These are phyloP conservation scores for Tapirus indicus DNA, from an alignment of 2,797 vertebrate species.

Conservation along the genomic window DNA sequence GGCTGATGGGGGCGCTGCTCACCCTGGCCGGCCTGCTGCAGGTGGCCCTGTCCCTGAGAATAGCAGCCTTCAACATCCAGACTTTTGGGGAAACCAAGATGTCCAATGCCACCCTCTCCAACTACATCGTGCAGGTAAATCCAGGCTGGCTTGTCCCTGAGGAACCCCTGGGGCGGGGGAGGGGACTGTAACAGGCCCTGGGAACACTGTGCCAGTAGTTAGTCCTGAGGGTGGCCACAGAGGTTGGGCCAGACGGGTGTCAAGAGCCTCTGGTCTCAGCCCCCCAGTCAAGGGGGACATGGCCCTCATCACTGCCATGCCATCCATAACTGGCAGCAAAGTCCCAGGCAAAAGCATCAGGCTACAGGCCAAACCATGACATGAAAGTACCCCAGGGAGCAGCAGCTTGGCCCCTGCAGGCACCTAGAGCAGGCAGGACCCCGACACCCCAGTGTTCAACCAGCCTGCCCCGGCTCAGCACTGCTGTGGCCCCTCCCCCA, in stretches of 20 bases:
- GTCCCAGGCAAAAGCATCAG: too few species aligned
- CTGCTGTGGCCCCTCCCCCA: conserved; percentile 70
- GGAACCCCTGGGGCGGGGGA: neutral
- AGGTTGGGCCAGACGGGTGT: too few species aligned
- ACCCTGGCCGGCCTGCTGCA: conserved; percentile 75
- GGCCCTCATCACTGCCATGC: neutral
- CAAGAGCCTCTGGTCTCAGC: neutral
- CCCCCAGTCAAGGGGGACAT: neutral
- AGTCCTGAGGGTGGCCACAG: neutral
- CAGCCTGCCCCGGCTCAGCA: rapidly evolving
- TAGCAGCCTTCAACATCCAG: conserved; percentile 88
- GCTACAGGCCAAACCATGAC: neutral
- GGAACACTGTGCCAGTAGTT: neutral
- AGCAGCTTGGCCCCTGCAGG: neutral
- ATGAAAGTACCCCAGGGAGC: rapidly evolving
- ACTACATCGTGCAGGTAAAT: conserved; percentile 85
- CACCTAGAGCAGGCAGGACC: neutral
- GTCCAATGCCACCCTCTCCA: conserved; percentile 83
- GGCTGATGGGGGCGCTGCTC: conserved; percentile 41
- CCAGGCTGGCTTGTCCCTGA: rapidly evolving
- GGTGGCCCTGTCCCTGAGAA: conserved; percentile 49
- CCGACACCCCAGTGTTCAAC: rapidly evolving
- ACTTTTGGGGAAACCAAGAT: conserved; percentile 87
- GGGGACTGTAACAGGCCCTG: neutral
- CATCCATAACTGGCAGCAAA: neutral